Evolutionary conservation across 30 jellyfish, hydroid and myxozoan species (phyloP), one percentile per base, ranked within the genome.

Genomic region (Catostylus mosaicus): DNA sequence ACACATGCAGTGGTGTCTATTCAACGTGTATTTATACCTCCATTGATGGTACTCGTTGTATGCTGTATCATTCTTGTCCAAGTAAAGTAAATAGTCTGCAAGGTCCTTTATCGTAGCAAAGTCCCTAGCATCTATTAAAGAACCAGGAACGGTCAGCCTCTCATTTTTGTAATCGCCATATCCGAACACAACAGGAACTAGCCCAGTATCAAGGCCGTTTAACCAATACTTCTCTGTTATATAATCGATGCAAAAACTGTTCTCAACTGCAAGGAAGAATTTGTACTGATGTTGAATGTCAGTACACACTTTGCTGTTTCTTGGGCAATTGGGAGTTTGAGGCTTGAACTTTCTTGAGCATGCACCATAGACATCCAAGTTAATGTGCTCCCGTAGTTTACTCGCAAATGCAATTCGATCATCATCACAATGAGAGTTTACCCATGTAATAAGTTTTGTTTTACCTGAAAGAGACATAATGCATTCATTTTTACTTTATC

Each of bases 151-250:
- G 2, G 97, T 88, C 36, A 93, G 43, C 32, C 75, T 83, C 30
- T 57, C 8, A 51, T 85, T 52, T n/a, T 82, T 80, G 82, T 87
- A 93, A 51, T 93, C 74, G 29, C 89, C 98, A 10, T 77, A 85
- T 6, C 97, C 96, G 23, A 88, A 30, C 2, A 93, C 98, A n/a
- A 93, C 84, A 3, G 98, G 98, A 56, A 93, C 89, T 26, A 93
- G 34, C 18, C 89, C 89, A 22, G 75, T 38, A 11, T 78, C 66
- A 67, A 93, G 80, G 31, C 96, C 96, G 30, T 93, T 86, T 46
- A 76, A 29, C 89, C 88, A 93, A 38, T 87, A 93, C 47, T 93
- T 93, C 54, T 93, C 98, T 23, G 98, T 93, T 2, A 93, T 78
- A 90, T 93, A 93, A 38, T 87, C 98, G 23, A 29, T 77, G 72